Base-by-base conservation (phyloP, 1,140 invertebrate genomes). In the Ips nitidus region DNA sequence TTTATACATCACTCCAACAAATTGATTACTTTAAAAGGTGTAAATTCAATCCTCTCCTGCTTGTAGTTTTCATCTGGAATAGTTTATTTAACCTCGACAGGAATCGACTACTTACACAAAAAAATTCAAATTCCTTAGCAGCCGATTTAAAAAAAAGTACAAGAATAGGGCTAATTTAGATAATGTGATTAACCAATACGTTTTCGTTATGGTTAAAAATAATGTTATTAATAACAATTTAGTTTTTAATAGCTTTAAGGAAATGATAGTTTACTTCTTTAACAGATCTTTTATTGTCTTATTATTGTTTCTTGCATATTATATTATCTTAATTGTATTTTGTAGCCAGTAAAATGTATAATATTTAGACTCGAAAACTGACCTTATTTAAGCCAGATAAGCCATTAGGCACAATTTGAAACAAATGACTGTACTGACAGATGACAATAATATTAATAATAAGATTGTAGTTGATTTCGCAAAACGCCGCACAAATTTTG, bases 111-210 rank as follows among this genome's bases (percentile, higher is more conserved):
- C 22, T 8, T 50, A 22, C 45, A 3, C 45, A 50, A 50, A 50
- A 50, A 50, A 22, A 50, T 8, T 50, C 45, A 22, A 22, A 1
- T 50, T 50, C 22, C 22, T 22, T 50, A 50, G 45, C 6, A 22
- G 7, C 7, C 45, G 45, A 50, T 50, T 50, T 58, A 40, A 62
- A 63, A 22, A 22, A 63, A 55, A 69, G 67, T 69, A 69, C 67
- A 69, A 69, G 36, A 43, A 52, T 69, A 69, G 67, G 52, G 45
- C 43, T 69, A 69, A 50, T 60, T 69, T 70, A 74, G 53, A 72
- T n/a, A 65, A 76, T 77, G 77, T 78, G 77, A 78, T 78, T 77
- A 77, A 78, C 77, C 75, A 52, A 22, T 22, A 50, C 43, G 56
- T 22, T 50, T 64, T 61, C n/a, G 5, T 43, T 40, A 52, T 40